These are phyloP conservation scores for Athalia rosae DNA, from an alignment of 2,888 invertebrate genomes.

Conservation along the genomic window DNA sequence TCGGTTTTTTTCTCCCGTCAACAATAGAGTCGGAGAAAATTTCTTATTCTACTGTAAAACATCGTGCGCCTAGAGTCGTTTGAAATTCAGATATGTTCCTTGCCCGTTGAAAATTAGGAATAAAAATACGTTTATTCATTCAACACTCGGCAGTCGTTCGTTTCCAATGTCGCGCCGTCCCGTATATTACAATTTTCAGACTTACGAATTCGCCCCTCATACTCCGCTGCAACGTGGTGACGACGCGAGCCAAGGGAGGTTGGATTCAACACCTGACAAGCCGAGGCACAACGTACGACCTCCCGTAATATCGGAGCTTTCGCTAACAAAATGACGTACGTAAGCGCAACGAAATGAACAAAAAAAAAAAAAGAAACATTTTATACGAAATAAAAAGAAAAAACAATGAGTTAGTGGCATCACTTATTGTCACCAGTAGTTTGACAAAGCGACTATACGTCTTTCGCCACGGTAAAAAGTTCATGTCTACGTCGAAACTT, in stretches of 20 bases:
- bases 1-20: background rate
- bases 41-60: constrained; percentile 18
- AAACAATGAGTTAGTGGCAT: constrained; percentile 18
- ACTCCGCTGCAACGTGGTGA: constrained; percentile 37
- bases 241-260: constrained; percentile 29
- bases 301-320: constrained; percentile 17
- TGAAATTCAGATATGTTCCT: constrained; percentile 40
- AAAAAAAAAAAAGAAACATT: background rate
- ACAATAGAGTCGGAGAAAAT: constrained; percentile 34
- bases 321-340: constrained; percentile 22
- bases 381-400: background rate
- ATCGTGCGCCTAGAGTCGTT: no score
- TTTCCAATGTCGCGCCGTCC: constrained; percentile 8
- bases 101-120: constrained; percentile 29
- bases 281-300: constrained; percentile 13
- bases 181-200: constrained; percentile 34
- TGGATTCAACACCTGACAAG: constrained; percentile 26
- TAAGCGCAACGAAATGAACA: background rate
- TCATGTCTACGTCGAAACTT: no score
- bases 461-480: no score
- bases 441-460: background rate
- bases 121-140: constrained; percentile 37
- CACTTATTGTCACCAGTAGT: background rate
- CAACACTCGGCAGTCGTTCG: constrained; percentile 24
- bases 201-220: constrained; percentile 26